These are phyloP conservation scores for Thumatha senex DNA, from an alignment of 2,888 invertebrate genomes.

Conservation along the genomic window DNA sequence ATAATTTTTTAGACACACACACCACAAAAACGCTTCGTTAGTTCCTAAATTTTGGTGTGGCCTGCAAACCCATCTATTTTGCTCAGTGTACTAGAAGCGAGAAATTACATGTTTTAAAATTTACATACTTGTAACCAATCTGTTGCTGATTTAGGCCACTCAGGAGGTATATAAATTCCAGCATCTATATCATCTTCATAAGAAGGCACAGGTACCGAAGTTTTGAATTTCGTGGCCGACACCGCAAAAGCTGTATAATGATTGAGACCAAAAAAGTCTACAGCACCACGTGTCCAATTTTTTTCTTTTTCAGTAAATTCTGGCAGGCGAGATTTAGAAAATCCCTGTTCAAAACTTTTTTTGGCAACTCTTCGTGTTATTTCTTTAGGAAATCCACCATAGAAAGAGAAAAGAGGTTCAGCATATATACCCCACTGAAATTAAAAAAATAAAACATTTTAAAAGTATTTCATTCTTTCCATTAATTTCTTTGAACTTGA, in stretches of 20 bases:
- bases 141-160: slow-evolving; percentile 53
- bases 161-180: slow-evolving; percentile 31
- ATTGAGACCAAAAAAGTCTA: slow-evolving; percentile 83
- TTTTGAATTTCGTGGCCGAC: slow-evolving; percentile 43
- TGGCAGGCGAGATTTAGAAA: slow-evolving; percentile 63
- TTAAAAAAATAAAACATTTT: background rate
- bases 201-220: slow-evolving; percentile 39
- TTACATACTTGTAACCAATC: slow-evolving; percentile 54
- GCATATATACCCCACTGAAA: slow-evolving; percentile 11
- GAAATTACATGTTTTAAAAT: too few relatives aligned
- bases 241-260: slow-evolving; percentile 82
- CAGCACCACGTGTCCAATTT: slow-evolving; percentile 46
- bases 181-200: slow-evolving; percentile 46
- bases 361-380: slow-evolving; percentile 64
- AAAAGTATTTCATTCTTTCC: background rate
- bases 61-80: too few relatives aligned
- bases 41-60: too few relatives aligned
- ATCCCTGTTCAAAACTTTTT: slow-evolving; percentile 68
- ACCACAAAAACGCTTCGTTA: too few relatives aligned
- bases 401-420: slow-evolving; percentile 72
- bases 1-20: too few relatives aligned
- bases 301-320: slow-evolving; percentile 62
- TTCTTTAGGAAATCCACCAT: slow-evolving; percentile 81
- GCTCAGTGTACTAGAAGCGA: too few relatives aligned
- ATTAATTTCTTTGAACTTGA: too few relatives aligned